These are phyloP conservation scores for Myrmecophaga tridactyla DNA, from an alignment of 2,113 vertebrate species.

Conservation along the genomic window DNA sequence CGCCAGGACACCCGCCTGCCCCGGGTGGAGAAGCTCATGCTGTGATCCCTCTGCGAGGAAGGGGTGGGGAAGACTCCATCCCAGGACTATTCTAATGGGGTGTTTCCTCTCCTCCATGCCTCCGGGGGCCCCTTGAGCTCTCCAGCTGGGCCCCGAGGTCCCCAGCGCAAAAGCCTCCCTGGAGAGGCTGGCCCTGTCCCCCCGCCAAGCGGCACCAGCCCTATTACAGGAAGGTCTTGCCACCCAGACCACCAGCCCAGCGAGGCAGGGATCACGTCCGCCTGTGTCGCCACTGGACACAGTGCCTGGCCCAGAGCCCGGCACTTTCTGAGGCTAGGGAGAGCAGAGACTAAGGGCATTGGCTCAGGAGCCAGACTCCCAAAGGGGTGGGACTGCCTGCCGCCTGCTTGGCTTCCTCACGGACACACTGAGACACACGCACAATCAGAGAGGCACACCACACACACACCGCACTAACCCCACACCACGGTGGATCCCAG, in stretches of 20 bases:
- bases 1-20: background rate
- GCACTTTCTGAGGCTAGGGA: background rate
- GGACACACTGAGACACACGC: background rate
- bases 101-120: background rate
- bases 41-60: background rate
- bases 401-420: background rate
- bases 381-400: too few relatives aligned
- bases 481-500: fast-evolving
- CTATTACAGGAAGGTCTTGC: background rate
- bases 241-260: background rate
- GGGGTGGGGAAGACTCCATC: background rate
- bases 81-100: background rate
- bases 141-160: background rate
- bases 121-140: background rate
- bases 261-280: background rate
- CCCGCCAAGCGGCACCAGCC: fast-evolving
- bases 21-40: fast-evolving
- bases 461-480: background rate
- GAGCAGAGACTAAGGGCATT: background rate
- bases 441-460: background rate
- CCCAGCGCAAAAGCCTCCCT: background rate
- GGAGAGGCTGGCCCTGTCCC: background rate
- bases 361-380: background rate
- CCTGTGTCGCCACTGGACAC: background rate
- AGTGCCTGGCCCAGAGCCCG: background rate